These are phyloP conservation scores for Cheirogaleus medius DNA, from an alignment of 2,113 vertebrate genomes.

Conservation along the genomic window DNA sequence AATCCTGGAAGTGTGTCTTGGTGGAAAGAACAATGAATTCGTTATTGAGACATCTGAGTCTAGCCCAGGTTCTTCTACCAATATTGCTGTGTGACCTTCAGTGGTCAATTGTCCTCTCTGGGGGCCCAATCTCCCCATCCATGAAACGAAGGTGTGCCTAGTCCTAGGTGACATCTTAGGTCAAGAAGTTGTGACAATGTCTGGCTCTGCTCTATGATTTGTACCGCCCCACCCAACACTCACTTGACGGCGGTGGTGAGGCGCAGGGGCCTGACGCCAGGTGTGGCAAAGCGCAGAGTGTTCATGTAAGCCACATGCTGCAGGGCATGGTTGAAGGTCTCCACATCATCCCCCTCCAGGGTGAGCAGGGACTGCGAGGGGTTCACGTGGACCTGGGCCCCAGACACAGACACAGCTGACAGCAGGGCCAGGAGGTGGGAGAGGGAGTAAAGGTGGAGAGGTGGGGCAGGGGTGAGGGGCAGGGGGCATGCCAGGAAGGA, in stretches of 20 bases:
- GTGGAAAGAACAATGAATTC: background rate
- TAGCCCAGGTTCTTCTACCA: background rate
- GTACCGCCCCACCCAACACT: conserved; percentile 71
- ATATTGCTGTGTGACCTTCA: background rate
- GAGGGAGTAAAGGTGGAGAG: background rate
- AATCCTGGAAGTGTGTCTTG: background rate
- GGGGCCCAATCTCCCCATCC: background rate
- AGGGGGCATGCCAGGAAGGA: conserved; percentile 21
- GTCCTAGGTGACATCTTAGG: background rate
- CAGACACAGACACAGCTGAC: conserved; percentile 74
- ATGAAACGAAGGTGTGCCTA: background rate
- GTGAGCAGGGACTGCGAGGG: conserved; percentile 97
- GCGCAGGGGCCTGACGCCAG: conserved; percentile 95
- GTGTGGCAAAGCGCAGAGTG: conserved; percentile 96
- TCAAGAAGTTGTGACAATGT: background rate
- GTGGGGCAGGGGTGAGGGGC: background rate
- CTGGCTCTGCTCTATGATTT: background rate
- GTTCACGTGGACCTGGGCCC: conserved; percentile 95
- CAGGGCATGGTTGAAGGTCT: conserved; percentile 97
- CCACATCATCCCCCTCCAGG: conserved; percentile 97
- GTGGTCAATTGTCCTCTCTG: background rate
- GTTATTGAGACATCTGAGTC: background rate
- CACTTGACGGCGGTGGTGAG: conserved; percentile 91
- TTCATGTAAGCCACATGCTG: conserved; percentile 99
- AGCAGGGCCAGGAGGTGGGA: conserved; percentile 24